Percentiles rank a stretch among this genome's conserved stretches.
Conservation (phyloP, 64 coral and sea anemone genomes). For the Astreopora myriophthalma region DNA sequence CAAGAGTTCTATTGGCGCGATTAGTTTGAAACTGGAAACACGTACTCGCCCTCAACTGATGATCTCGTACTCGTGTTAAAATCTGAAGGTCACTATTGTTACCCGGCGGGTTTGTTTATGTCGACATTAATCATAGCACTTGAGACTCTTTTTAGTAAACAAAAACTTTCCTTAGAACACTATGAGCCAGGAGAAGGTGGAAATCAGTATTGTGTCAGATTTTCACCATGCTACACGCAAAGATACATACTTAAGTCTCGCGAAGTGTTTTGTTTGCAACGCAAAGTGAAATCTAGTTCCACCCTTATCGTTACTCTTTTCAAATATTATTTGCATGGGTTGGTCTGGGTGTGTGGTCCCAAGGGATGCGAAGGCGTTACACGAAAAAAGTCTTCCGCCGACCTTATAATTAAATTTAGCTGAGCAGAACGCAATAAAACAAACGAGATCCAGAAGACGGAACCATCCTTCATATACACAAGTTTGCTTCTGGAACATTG, state of each 20-base stretch:
- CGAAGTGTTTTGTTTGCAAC: background rate
- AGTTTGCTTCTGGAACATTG: background rate
- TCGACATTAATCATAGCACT: constrained; percentile 3
- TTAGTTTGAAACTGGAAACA: too few relatives aligned
- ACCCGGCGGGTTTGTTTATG: too few relatives aligned
- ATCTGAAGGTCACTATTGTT: too few relatives aligned
- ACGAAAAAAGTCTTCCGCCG: background rate
- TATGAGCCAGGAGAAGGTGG: too few relatives aligned
- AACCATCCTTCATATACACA: too few relatives aligned
- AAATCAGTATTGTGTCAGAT: too few relatives aligned
- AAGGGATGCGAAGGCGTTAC: constrained; percentile 10
- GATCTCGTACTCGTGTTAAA: too few relatives aligned
- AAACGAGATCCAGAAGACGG: too few relatives aligned
- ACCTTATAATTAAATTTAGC: background rate
- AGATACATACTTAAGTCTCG: background rate
- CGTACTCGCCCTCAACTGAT: too few relatives aligned
- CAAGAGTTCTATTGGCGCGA: too few relatives aligned
- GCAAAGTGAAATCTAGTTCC: background rate
- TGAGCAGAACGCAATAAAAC: too few relatives aligned
- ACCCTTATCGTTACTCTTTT: background rate
- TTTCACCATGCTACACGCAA: too few relatives aligned
- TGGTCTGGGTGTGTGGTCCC: constrained; percentile 33
- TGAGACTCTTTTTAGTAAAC: background rate
- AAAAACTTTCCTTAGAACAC: background rate
- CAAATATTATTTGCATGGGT: background rate